These are phyloP conservation scores for Laticauda laticaudata DNA, from an alignment of 2,113 vertebrate genomes.

Conservation along the genomic window DNA sequence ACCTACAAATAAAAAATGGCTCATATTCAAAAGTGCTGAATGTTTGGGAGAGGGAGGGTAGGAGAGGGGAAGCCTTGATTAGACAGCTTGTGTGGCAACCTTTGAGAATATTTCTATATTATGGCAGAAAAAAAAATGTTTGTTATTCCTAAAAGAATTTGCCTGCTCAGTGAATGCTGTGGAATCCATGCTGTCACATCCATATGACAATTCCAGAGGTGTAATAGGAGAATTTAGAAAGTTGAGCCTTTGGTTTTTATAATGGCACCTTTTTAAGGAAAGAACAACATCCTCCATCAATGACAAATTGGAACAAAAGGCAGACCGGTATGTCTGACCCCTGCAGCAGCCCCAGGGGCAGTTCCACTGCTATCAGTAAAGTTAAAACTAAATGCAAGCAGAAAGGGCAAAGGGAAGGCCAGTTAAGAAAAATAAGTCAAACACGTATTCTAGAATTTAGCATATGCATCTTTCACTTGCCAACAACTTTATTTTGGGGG, in stretches of 20 bases:
- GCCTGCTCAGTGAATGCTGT: conserved; percentile 34
- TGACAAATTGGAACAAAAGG: conserved; percentile 59
- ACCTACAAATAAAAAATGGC: conserved; percentile 76
- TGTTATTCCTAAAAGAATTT: conserved; percentile 48
- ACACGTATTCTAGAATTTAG: conserved; percentile 59
- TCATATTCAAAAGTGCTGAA: conserved; percentile 46
- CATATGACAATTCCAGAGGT: conserved; percentile 45
- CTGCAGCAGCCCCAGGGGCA: conserved; percentile 66
- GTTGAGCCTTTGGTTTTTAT: conserved; percentile 57
- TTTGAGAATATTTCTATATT: conserved; percentile 57
- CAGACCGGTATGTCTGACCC: conserved; percentile 57
- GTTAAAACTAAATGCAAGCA: conserved; percentile 46
- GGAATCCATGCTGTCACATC: conserved; percentile 52
- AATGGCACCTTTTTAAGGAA: conserved; percentile 49
- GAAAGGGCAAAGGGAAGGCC: conserved; percentile 40
- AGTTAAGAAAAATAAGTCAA: conserved; percentile 38
- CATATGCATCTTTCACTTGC: conserved; percentile 30
- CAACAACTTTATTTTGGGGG: conserved; percentile 28
- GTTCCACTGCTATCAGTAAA: conserved; percentile 59
- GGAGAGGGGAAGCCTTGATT: conserved; percentile 38
- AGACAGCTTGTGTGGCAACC: conserved; percentile 55
- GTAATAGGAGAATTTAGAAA: conserved; percentile 48
- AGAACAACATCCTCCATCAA: conserved; percentile 58
- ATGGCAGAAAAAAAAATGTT: conserved; percentile 49
- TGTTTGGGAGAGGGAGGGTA: neutral